phyloP scores from a whole-genome alignment of 1,140 invertebrate species.

The Camponotus pennsylvanicus region DNA sequence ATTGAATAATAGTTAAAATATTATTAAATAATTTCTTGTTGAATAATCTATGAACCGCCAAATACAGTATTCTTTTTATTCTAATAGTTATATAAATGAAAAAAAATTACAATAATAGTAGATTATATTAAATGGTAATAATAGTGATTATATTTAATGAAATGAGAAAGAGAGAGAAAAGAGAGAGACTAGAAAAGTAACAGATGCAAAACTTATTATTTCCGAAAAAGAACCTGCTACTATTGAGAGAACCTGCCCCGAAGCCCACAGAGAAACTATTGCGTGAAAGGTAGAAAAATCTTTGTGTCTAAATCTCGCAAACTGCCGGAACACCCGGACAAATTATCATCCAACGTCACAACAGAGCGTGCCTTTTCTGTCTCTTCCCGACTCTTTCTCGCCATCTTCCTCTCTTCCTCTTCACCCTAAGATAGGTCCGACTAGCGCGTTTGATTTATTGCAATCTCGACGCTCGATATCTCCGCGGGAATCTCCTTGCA shows the following conservation, averaged over 20 bases:
- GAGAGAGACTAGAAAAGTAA: not conserved
- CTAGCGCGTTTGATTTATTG: conserved; percentile 76
- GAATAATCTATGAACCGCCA: no score
- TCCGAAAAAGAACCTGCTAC: conserved; percentile 51
- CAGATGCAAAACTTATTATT: conserved; percentile 48
- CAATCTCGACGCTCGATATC: conserved; percentile 71
- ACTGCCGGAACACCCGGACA: conserved; percentile 73
- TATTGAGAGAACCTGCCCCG: conserved; percentile 37
- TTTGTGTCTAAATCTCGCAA: conserved; percentile 68
- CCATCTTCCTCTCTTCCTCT: not conserved
- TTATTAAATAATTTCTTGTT: no score
- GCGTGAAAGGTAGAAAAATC: conserved; percentile 24
- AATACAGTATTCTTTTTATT: no score
- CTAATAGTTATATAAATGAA: no score
- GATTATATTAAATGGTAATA: no score
- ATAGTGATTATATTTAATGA: no score
- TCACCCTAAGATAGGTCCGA: conserved; percentile 45
- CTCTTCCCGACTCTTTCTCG: conserved; percentile 51
- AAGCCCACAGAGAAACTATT: not conserved
- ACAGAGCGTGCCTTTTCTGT: conserved; percentile 75
- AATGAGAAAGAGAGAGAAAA: not conserved
- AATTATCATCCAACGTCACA: conserved; percentile 78
- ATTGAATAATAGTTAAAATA: not conserved
- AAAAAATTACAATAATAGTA: no score
- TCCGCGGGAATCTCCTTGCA: conserved; percentile 62